Evolutionary conservation across 2,113 vertebrate genomes (phyloP).

Genomic region (Peromyscus polionotus): DNA sequence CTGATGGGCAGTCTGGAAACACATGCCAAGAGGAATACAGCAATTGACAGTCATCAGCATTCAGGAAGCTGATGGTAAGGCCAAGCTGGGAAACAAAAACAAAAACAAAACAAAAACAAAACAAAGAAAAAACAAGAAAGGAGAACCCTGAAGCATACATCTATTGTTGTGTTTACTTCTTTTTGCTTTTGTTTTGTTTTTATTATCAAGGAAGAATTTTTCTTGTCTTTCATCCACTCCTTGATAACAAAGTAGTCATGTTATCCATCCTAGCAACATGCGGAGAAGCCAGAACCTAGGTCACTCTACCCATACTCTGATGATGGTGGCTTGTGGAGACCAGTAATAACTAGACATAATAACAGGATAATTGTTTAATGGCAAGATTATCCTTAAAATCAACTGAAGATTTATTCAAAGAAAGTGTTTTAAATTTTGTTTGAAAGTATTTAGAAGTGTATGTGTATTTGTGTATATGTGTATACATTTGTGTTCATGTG

Average conservation of each 20-base stretch:
- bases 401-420: background rate
- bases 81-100: background rate
- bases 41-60: background rate
- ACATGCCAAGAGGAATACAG: background rate
- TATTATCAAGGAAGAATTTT: background rate
- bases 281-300: background rate
- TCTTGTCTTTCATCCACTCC: rapidly evolving
- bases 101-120: background rate
- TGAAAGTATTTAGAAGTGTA: background rate
- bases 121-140: background rate
- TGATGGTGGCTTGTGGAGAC: background rate
- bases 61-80: background rate
- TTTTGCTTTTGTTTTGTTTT: background rate
- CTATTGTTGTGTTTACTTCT: background rate
- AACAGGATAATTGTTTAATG: no score
- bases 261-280: background rate
- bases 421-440: background rate
- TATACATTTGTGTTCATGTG: background rate
- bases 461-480: background rate
- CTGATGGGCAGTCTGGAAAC: background rate
- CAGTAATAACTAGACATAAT: background rate
- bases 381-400: background rate
- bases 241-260: background rate
- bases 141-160: background rate
- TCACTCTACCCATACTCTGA: background rate